Evolutionary conservation across 2,797 vertebrate species (phyloP).

Genomic region (Halcyon smyrnensis): DNA sequence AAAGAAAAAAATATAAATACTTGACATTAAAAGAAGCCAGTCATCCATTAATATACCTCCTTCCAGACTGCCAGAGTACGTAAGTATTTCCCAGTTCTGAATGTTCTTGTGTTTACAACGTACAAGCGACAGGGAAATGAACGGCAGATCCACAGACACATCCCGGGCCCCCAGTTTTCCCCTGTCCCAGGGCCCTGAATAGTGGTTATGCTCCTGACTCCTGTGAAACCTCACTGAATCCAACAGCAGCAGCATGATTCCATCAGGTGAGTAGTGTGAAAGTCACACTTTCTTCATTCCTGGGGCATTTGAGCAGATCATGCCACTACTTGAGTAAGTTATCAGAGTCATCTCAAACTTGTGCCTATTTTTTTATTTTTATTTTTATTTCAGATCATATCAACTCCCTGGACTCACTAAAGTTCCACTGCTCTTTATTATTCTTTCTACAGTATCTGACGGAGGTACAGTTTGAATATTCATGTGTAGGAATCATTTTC

Average conservation of each 20-base stretch:
- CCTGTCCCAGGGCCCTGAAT: rapidly evolving
- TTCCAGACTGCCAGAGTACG: rapidly evolving
- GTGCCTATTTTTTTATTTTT: not conserved
- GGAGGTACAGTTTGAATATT: conserved; percentile 53
- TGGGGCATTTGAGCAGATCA: not conserved
- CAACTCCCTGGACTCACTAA: not conserved
- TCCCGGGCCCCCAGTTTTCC: not conserved
- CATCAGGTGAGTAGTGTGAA: not conserved
- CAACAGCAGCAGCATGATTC: rapidly evolving
- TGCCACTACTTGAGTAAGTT: not conserved
- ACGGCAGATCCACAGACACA: not conserved
- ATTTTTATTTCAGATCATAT: not conserved
- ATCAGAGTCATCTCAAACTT: not conserved
- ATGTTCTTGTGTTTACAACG: not conserved
- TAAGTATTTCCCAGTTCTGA: not conserved
- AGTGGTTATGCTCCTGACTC: not conserved
- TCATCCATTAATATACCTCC: rapidly evolving
- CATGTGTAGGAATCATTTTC: conserved; percentile 47
- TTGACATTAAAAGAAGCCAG: not conserved
- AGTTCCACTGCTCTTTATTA: conserved; percentile 35
- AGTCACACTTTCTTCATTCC: not conserved
- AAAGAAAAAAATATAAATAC: rapidly evolving
- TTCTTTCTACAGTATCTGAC: conserved; percentile 1
- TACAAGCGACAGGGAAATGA: not conserved
- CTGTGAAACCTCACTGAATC: not conserved